These are phyloP conservation scores for Aphelinus certus DNA, from an alignment of 1,140 invertebrate genomes.

Conservation along the genomic window DNA sequence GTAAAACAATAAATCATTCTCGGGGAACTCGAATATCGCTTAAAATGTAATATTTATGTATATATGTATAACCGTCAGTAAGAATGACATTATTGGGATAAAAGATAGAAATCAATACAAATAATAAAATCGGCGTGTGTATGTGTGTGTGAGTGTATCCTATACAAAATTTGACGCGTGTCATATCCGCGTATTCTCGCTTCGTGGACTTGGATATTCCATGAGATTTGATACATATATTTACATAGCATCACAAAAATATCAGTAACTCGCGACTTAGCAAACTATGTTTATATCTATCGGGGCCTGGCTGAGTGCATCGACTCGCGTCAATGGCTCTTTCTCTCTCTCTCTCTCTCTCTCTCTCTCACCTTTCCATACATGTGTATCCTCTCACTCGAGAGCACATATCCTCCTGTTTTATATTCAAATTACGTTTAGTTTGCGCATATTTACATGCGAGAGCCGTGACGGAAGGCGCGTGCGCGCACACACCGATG, in stretches of 20 bases:
- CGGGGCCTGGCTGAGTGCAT: constrained; percentile 23
- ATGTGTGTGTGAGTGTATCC: too few relatives aligned
- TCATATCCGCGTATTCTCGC: too few relatives aligned
- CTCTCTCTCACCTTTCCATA: constrained; percentile 16
- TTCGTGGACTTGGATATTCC: neutral
- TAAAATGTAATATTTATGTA: too few relatives aligned
- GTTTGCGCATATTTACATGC: constrained; percentile 42
- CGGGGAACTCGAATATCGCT: constrained; percentile 5
- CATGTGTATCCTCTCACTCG: constrained; percentile 19
- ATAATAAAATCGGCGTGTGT: too few relatives aligned
- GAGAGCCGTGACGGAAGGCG: constrained; percentile 14
- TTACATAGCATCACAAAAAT: constrained; percentile 53
- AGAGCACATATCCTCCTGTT: constrained; percentile 22
- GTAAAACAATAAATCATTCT: constrained; percentile 39
- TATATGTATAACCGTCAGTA: too few relatives aligned
- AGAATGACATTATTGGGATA: too few relatives aligned
- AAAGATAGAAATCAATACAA: too few relatives aligned
- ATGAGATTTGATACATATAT: constrained; percentile 43
- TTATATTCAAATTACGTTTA: constrained; percentile 41
- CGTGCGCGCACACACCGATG: neutral
- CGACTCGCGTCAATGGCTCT: constrained; percentile 17
- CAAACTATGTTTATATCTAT: constrained; percentile 37
- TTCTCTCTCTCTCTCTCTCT: constrained; percentile 10
- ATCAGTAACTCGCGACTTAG: constrained; percentile 49
- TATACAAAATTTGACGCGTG: too few relatives aligned